These are phyloP conservation scores for Aplodontia rufa DNA, from an alignment of 2,113 vertebrate genomes.

Conservation along the genomic window DNA sequence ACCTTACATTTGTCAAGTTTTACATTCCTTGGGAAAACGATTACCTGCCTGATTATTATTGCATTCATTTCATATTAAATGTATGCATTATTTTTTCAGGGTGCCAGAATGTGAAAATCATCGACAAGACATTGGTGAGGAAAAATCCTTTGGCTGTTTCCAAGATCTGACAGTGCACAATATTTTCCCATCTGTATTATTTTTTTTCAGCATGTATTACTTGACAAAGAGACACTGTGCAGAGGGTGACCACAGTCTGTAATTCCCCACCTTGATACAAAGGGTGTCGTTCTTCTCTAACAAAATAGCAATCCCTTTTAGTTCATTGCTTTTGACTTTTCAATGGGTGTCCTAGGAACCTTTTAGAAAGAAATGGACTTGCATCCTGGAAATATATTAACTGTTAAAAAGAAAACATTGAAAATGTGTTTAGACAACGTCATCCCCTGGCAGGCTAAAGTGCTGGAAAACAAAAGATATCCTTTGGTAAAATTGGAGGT, in stretches of 20 bases:
- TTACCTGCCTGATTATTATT: slow-evolving; percentile 80
- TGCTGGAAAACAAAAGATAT: slow-evolving; percentile 74
- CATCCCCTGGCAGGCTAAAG: slow-evolving; percentile 70
- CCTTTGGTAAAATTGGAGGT: slow-evolving; percentile 67
- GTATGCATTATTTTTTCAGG: slow-evolving; percentile 81
- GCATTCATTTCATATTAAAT: slow-evolving; percentile 80
- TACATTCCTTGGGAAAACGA: slow-evolving; percentile 79
- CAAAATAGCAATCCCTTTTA: slow-evolving; percentile 74
- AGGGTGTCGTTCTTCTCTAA: slow-evolving; percentile 72
- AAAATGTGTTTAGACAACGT: slow-evolving; percentile 78
- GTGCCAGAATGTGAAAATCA: slow-evolving; percentile 85
- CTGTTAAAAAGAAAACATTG: slow-evolving; percentile 79
- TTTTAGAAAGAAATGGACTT: slow-evolving; percentile 77
- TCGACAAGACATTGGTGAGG: slow-evolving; percentile 85
- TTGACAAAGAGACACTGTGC: slow-evolving; percentile 77
- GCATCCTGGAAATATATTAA: slow-evolving; percentile 77
- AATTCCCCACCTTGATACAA: slow-evolving; percentile 57
- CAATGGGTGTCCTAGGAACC: slow-evolving; percentile 76
- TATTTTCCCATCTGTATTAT: slow-evolving; percentile 65
- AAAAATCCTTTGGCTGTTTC: slow-evolving; percentile 78
- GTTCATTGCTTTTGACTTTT: slow-evolving; percentile 80
- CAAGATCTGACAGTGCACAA: slow-evolving; percentile 84
- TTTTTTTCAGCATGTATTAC: slow-evolving; percentile 63
- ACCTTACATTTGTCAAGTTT: slow-evolving; percentile 80
- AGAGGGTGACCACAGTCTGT: slow-evolving; percentile 71